phyloP scores from a whole-genome alignment of 2,888 invertebrate genomes.

The Saturnia japonica region DNA sequence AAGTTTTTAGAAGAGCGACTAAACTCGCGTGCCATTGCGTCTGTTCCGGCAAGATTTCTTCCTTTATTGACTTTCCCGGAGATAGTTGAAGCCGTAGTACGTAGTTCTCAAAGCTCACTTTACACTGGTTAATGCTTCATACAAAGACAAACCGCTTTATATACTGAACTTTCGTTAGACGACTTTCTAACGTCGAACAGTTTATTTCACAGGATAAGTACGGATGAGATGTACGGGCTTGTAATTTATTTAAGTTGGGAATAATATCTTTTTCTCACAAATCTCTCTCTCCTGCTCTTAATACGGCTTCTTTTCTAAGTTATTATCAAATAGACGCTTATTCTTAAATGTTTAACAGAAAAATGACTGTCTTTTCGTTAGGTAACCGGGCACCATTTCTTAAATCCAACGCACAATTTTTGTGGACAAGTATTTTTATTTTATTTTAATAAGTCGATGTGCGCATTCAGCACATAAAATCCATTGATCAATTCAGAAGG shows the following conservation, averaged over 20 bases:
- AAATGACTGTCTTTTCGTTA: neutral
- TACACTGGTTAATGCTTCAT: neutral
- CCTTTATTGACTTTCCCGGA: neutral
- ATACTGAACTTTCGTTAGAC: neutral
- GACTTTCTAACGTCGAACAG: slow-evolving; percentile 5
- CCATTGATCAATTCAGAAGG: neutral
- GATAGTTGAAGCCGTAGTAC: neutral
- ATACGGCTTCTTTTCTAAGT: neutral
- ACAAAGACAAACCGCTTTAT: neutral
- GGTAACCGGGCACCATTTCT: neutral
- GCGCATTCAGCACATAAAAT: neutral
- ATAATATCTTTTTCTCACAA: neutral
- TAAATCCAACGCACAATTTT: neutral
- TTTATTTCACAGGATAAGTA: neutral
- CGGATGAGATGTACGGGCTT: neutral
- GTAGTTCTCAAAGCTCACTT: neutral
- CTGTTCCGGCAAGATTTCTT: neutral
- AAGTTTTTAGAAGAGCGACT: neutral
- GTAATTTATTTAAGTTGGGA: neutral
- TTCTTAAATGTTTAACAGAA: neutral
- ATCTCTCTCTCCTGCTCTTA: neutral
- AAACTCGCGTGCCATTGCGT: neutral
- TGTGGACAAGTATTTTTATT: too few species aligned
- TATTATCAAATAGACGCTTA: neutral
- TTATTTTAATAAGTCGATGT: too few species aligned